Percentiles rank a stretch among this genome's conserved stretches.
These are phyloP conservation scores for Agonopterix arenella DNA, from an alignment of 2,888 invertebrate species.

Conservation along the genomic window DNA sequence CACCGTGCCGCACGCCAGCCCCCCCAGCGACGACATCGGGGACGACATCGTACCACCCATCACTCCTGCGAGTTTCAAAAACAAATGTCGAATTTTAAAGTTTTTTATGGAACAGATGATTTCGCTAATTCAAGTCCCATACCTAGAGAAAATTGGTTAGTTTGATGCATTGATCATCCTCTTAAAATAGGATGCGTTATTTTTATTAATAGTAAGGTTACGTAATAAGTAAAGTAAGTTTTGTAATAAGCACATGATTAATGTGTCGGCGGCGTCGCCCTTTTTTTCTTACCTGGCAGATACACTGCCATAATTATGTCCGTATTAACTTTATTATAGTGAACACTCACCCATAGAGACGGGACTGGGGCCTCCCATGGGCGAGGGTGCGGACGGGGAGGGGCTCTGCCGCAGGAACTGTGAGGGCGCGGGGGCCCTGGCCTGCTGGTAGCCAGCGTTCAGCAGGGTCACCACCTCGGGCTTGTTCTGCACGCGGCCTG, in stretches of 20 bases:
- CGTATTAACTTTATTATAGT: background rate
- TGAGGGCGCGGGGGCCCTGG: slow-evolving; percentile 80
- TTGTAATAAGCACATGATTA: no score
- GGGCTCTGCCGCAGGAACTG: slow-evolving; percentile 89
- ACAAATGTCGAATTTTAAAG: background rate
- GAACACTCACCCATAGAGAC: slow-evolving; percentile 54
- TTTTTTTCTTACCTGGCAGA: no score
- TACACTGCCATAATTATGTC: no score
- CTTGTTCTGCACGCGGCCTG: slow-evolving; percentile 39
- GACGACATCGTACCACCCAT: slow-evolving; percentile 58
- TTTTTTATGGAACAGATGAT: no score
- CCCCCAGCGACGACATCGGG: slow-evolving; percentile 59
- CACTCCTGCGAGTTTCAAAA: slow-evolving; percentile 34
- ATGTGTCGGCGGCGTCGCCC: no score
- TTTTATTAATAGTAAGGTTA: no score
- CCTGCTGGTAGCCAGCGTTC: slow-evolving; percentile 60
- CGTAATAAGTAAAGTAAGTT: no score
- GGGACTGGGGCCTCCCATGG: slow-evolving; percentile 76
- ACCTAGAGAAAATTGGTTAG: no score
- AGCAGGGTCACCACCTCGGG: slow-evolving; percentile 54
- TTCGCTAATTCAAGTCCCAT: no score
- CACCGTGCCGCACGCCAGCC: slow-evolving; percentile 74
- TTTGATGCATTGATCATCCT: no score
- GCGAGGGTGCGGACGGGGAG: slow-evolving; percentile 85
- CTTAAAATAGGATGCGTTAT: no score